Conservation (phyloP, 2,888 invertebrate genomes). For the Neoaliturus tenellus region DNA sequence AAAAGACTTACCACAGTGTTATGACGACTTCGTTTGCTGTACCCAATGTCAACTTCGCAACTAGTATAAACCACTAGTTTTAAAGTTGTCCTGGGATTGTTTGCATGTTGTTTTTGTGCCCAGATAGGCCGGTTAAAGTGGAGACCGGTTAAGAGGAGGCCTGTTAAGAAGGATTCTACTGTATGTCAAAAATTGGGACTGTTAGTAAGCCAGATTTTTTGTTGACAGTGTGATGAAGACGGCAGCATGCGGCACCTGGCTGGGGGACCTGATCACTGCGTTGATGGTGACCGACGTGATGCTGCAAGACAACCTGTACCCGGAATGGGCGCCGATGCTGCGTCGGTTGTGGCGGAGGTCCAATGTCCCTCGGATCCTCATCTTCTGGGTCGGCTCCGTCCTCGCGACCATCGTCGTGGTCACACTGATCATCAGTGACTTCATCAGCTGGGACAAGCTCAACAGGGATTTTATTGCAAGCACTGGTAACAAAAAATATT, state of each 20-base stretch:
- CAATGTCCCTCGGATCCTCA: constrained; percentile 72
- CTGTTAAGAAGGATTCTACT: no score
- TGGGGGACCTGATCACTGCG: constrained; percentile 74
- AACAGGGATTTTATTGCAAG: constrained; percentile 73
- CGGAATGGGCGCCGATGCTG: constrained; percentile 71
- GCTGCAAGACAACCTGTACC: constrained; percentile 75
- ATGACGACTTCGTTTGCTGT: no score
- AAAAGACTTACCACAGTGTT: no score
- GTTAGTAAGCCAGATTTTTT: not conserved
- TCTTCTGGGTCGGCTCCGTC: constrained; percentile 73
- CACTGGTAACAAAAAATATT: no score
- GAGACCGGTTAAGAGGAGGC: no score
- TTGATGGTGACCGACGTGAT: constrained; percentile 76
- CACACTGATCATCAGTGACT: constrained; percentile 73
- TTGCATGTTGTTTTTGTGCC: no score
- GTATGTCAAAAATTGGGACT: no score
- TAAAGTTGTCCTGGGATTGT: no score
- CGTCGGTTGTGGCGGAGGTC: constrained; percentile 71
- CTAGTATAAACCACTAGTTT: no score
- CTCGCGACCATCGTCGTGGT: constrained; percentile 72
- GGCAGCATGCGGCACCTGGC: constrained; percentile 74
- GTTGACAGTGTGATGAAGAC: constrained; percentile 72
- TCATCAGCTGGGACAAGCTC: constrained; percentile 74
- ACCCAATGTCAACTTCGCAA: no score
- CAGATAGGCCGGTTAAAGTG: no score